Base-by-base conservation (phyloP, 2,113 vertebrate species). In the Protobothrops flavoviridis region DNA sequence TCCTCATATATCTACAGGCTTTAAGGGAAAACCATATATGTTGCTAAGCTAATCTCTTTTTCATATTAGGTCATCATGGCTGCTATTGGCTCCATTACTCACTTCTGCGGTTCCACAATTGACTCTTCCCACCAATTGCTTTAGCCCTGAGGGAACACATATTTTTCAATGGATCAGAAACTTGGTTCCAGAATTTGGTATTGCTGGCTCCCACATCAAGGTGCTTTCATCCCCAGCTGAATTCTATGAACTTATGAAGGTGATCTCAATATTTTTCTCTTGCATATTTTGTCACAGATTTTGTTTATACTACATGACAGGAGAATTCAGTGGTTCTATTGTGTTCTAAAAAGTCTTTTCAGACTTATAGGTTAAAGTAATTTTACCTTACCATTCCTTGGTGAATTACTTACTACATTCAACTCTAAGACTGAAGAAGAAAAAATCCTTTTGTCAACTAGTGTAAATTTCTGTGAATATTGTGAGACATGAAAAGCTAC, bases 211-310 rank as follows among this genome's bases (percentile, higher is more conserved):
- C 0, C 97, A 97, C 0, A 96, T 99, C 94, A 98, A 98, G 69
- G 97, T 99, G 17, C 98, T 99, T 8, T 98, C 97, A 0, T 99
- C 99, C 17, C 99, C 99, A 0, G 94, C 97, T 0, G 99, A 99
- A 96, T 99, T 99, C 96, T 99, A 99, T 89, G 98, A 99, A 94
- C 97, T 98, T 59, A 98, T 99, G 97, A 99, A 99, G 99, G 99
- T 99, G 88, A 12, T 88, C 15, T 89, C 88, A 0, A 1, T 21
- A 3, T 48, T 55, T 59, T 61, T 85, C 21, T 13, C 53, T 29
- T 87, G 45, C 13, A n/a, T 86, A 43, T 15, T 43, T 12, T 15
- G 64, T 21, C 1, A 3, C 43, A 43, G 6, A 8, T 88, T 29
- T 50, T 52, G 29, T 59, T 59, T 90, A 89, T 59, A 86, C 52